Percentiles rank a stretch among this genome's conserved stretches.
Evolutionary conservation across 2,797 vertebrate genomes (phyloP).

Genomic region (Myripristis jacobus): DNA sequence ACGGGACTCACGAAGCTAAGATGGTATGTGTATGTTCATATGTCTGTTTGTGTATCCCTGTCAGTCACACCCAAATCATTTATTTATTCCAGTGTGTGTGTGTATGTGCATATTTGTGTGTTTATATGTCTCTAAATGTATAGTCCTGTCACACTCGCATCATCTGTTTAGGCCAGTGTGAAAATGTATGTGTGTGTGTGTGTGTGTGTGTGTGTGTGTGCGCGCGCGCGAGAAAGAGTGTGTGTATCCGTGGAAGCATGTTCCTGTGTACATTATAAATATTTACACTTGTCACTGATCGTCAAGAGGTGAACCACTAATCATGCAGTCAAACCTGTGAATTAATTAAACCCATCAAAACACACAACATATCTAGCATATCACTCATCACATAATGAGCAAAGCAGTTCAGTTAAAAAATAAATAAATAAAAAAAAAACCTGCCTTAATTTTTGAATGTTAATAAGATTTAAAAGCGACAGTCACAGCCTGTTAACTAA

Average conservation of each 20-base stretch:
- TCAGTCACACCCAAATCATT: not conserved
- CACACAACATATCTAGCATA: not conserved
- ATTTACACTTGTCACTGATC: not conserved
- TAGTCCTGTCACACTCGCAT: not conserved
- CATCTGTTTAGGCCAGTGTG: not conserved
- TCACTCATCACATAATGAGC: not conserved
- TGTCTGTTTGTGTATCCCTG: not conserved
- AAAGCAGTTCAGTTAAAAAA: not conserved
- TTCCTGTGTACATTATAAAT: not conserved
- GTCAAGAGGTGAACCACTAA: too few relatives aligned
- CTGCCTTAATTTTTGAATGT: not conserved
- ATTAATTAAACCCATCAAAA: not conserved
- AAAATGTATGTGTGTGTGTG: not conserved
- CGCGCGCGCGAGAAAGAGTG: not conserved
- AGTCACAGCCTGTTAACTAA: constrained; percentile 23
- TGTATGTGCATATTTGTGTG: not conserved
- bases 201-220: constrained; percentile 6
- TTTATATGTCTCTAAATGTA: not conserved
- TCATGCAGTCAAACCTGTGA: not conserved
- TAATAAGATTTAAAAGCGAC: not conserved
- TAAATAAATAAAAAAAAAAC: not conserved
- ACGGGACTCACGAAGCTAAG: not conserved
- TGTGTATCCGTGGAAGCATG: not conserved
- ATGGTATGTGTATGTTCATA: not conserved
- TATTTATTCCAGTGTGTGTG: not conserved